phyloP scores from a whole-genome alignment of 1,140 invertebrate species.

The Asbolus verrucosus region DNA sequence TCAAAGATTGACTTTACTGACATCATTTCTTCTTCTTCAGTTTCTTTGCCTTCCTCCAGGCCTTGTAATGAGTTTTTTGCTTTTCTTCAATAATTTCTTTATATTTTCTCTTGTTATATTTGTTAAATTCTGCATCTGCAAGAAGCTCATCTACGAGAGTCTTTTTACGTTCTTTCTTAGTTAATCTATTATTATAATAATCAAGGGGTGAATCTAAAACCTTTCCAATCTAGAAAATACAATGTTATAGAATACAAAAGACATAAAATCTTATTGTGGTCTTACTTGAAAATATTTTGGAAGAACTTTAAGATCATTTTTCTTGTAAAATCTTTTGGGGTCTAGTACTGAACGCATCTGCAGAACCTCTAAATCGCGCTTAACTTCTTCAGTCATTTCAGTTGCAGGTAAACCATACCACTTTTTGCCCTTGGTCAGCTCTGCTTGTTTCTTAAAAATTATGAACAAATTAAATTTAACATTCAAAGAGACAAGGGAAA shows the following conservation, averaged over 20 bases:
- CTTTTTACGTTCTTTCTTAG: slow-evolving; percentile 87
- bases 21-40: slow-evolving; percentile 67
- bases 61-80: slow-evolving; percentile 71
- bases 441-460: slow-evolving; percentile 69
- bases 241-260: slow-evolving; percentile 20
- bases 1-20: too few species aligned
- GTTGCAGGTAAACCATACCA: slow-evolving; percentile 92
- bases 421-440: slow-evolving; percentile 83
- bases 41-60: slow-evolving; percentile 68
- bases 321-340: slow-evolving; percentile 94
- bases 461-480: neutral
- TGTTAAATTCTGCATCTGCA: slow-evolving; percentile 87
- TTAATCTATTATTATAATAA: slow-evolving; percentile 80
- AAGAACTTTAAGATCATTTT: slow-evolving; percentile 85
- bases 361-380: slow-evolving; percentile 87
- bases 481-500: slow-evolving; percentile 47
- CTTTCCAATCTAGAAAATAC: slow-evolving; percentile 73
- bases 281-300: slow-evolving; percentile 93
- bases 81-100: slow-evolving; percentile 82
- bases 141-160: slow-evolving; percentile 94
- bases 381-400: slow-evolving; percentile 88
- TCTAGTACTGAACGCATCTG: slow-evolving; percentile 94
- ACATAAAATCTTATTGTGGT: neutral
- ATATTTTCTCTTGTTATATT: slow-evolving; percentile 88
- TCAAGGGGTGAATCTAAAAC: slow-evolving; percentile 80